Conservation (phyloP, 2,113 vertebrate species). For the Orcinus orca region DNA sequence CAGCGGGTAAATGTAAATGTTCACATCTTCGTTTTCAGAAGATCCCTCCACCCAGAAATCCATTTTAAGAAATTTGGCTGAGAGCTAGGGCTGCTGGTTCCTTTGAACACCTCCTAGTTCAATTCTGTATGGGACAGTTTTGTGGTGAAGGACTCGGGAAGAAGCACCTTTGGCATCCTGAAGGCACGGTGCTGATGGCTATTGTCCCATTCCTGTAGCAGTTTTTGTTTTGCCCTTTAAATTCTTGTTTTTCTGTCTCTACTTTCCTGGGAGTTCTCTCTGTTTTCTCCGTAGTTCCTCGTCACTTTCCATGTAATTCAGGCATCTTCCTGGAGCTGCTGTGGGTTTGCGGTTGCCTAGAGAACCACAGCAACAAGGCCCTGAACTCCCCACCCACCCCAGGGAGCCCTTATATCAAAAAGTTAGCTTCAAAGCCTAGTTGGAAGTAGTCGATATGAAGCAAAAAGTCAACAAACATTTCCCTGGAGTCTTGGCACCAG, state of each 20-base stretch:
- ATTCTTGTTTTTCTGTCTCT: neutral
- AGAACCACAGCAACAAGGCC: neutral
- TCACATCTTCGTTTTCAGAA: neutral
- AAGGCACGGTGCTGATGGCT: too few species aligned
- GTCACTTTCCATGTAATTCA: neutral
- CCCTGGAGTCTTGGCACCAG: conserved; percentile 63
- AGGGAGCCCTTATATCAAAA: conserved; percentile 25
- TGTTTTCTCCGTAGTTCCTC: neutral
- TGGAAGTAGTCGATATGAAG: conserved; percentile 54
- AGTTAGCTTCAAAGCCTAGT: conserved; percentile 67
- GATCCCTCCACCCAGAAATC: neutral
- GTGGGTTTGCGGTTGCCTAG: conserved; percentile 10
- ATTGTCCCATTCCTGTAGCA: neutral
- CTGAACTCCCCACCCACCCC: conserved; percentile 6
- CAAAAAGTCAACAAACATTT: conserved; percentile 68
- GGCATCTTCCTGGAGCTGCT: conserved; percentile 37
- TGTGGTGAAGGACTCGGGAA: neutral
- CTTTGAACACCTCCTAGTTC: too few species aligned
- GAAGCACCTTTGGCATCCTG: neutral
- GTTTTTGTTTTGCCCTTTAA: neutral
- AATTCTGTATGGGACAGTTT: rapidly evolving
- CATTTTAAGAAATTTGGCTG: neutral
- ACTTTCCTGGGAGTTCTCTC: neutral
- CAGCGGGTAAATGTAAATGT: neutral
- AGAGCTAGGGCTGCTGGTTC: neutral